Evolutionary conservation across 2,113 vertebrate species (phyloP).

Genomic region (cattle (Bos taurus)): ARS-UCD2.0 NC_037332.1:1186501-1187000

Average conservation of each 20-base stretch:
- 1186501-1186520: neutral
- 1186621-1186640: neutral
- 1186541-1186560: neutral
- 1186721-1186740: neutral
- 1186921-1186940: neutral
- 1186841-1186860: neutral
- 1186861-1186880: neutral
- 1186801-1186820: neutral
- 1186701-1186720: neutral
- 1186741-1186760: neutral
- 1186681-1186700: neutral
- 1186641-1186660: neutral
- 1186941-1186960: too few relatives aligned
- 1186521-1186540: neutral
- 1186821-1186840: neutral
- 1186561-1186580: neutral
- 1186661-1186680: neutral
- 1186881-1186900: neutral
- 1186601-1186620: neutral
- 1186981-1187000: neutral
- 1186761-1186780: neutral
- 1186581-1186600: neutral
- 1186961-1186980: too few relatives aligned
- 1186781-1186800: neutral
- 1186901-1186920: neutral